phyloP scores from a whole-genome alignment of 2,797 vertebrate genomes.

The Chiloscyllium punctatum region DNA sequence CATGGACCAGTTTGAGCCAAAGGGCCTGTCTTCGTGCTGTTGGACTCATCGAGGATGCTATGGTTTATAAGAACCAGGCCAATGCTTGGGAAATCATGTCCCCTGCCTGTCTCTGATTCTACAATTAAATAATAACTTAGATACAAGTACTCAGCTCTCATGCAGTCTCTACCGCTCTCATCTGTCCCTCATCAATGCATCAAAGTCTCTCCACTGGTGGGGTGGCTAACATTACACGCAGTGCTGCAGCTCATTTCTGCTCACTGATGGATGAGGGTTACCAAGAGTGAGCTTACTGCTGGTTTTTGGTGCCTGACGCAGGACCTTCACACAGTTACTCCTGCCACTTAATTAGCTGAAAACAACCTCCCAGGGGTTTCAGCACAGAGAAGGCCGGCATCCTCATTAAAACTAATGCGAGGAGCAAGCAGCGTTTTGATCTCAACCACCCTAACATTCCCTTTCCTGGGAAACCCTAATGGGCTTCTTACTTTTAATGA shows the following conservation, averaged over 20 bases:
- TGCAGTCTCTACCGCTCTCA: background rate
- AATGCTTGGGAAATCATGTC: background rate
- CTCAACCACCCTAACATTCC: too few relatives aligned
- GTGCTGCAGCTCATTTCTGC: too few relatives aligned
- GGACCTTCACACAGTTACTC: background rate
- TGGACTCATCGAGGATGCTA: background rate
- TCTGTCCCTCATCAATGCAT: background rate
- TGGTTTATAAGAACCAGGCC: background rate
- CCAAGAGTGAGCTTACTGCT: background rate
- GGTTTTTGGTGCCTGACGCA: background rate
- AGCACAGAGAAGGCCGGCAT: background rate
- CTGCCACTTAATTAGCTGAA: background rate
- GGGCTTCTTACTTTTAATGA: background rate
- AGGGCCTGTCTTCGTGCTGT: too few relatives aligned
- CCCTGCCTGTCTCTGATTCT: background rate
- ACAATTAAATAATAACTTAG: background rate
- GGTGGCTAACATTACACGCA: background rate
- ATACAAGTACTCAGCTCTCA: background rate
- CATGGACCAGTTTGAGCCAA: too few relatives aligned
- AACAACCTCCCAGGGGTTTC: background rate
- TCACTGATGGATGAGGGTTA: background rate
- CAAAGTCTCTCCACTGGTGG: background rate
- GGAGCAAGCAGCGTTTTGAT: background rate
- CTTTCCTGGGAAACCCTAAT: background rate
- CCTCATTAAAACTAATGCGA: background rate